Evolutionary conservation across 2,797 vertebrate species (phyloP), one percentile per base, ranked within the genome.

Genomic region (Trachops cirrhosus): DNA sequence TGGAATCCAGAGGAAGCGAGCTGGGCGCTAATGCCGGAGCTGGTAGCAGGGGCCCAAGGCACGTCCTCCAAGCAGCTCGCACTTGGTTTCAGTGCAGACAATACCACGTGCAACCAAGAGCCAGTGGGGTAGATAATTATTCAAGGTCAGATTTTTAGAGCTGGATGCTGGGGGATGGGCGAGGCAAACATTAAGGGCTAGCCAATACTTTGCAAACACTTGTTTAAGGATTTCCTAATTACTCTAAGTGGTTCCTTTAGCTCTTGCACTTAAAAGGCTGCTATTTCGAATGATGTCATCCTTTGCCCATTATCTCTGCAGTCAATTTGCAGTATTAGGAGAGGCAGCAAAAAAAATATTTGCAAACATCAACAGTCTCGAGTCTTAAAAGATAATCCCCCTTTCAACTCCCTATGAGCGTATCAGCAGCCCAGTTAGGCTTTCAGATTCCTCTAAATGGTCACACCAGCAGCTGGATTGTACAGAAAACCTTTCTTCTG

Each of bases 221-320:
- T 99, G 99, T 99, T 99, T 99, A 99, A 99, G 99, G 99, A 99
- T 99, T 99, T 99, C 99, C 99, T 99, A 99, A 99, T 99, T 99
- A 99, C 99, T 99, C 97, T 99, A 99, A 99, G 99, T 99, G 99
- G 99, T 99, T 99, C 99, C 99, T 99, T 99, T 98, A 99, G 98
- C 98, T 99, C 98, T 99, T 98, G 98, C 99, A 99, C 99, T 99
- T 99, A 99, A 99, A 99, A 99, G 99, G 98, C 98, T 98, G 98
- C 98, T 98, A 98, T 98, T 98, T 98, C 57, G 87, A 98, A 98
- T 99, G 99, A 99, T 99, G 99, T 99, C 99, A 99, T 99, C 98
- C 96, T 96, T 98, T 97, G 97, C 98, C 96, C 98, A 98, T 99
- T 98, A 98, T 98, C 98, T 98, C 98, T 97, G 98, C 98, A 98